phyloP scores from a whole-genome alignment of 2,888 invertebrate genomes.

The Rugalucina vietnamica region DNA sequence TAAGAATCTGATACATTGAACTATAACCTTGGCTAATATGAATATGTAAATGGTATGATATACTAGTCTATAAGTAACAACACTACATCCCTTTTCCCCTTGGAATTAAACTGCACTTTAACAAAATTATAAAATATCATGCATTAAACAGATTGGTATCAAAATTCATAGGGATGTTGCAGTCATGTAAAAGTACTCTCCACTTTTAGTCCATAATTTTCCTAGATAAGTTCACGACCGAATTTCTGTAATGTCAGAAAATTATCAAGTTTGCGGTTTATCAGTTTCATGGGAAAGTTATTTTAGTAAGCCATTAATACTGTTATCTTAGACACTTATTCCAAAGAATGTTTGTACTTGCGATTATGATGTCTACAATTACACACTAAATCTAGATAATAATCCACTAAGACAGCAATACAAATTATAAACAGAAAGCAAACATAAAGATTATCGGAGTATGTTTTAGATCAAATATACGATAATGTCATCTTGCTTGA shows the following conservation, averaged over 20 bases:
- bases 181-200: neutral
- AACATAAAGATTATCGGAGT: neutral
- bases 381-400: no score
- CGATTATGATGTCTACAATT: no score
- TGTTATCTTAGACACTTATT: neutral
- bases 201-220: neutral
- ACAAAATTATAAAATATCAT: neutral
- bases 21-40: neutral
- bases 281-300: neutral
- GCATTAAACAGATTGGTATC: neutral
- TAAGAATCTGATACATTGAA: neutral
- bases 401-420: neutral
- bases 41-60: neutral
- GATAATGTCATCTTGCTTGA: neutral
- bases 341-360: no score
- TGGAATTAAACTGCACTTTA: neutral
- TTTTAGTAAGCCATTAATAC: neutral
- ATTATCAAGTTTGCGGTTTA: neutral
- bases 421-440: neutral
- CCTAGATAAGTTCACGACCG: no score
- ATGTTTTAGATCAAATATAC: neutral
- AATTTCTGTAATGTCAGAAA: neutral
- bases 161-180: neutral
- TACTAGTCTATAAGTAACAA: neutral
- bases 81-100: neutral